Evolutionary conservation across 2,797 vertebrate species (phyloP), one percentile per base, ranked within the genome.

Genomic region (Luscinia luscinia): DNA sequence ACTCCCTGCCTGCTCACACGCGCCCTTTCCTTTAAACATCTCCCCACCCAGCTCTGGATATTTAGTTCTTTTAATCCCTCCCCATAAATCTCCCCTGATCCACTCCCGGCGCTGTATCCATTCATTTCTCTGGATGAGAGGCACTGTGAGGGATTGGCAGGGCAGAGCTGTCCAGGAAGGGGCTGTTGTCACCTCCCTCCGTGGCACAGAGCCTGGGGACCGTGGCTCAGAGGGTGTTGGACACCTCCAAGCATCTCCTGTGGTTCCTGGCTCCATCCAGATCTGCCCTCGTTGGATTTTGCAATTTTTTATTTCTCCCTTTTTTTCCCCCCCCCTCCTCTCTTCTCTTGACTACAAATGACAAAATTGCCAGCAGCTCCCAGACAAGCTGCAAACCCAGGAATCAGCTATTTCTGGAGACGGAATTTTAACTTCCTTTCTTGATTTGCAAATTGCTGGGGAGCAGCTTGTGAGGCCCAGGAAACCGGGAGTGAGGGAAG

Each of bases 11-110:
- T 95, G 85, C 70, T 85, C 92, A 95, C 62, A 75, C 76, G 72
- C 57, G 89, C 92, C 94, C 94, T 96, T 93, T 91, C 92, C 89
- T 94, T 93, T 89, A 94, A 92, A 76, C 6, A 51, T 91, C 92
- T 95, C 89, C 72, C 90, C 87, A 72, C 94, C 79, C 59, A 91
- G 84, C 92, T 63, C 34, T 21, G 76, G 79, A 59, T 92, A 91
- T 92, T 95, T 92, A 92, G 93, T 85, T 94, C 84, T 94, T 95
- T 88, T 91, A 96, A 94, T 95, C 84, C 94, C 59, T 95, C 73
- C 62, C 83, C 90, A 91, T 96, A 93, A 96, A 96, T 93, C 94
- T 88, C 23, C 66, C 84, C 82, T 62, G 89, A 85, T 87, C 75
- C 43, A 15, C 89, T 92, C 79, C 73, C 28, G 7, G 81, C 68